Evolutionary conservation across 2,113 vertebrate species (phyloP).

Genomic region (Rhynchomys soricoides): DNA sequence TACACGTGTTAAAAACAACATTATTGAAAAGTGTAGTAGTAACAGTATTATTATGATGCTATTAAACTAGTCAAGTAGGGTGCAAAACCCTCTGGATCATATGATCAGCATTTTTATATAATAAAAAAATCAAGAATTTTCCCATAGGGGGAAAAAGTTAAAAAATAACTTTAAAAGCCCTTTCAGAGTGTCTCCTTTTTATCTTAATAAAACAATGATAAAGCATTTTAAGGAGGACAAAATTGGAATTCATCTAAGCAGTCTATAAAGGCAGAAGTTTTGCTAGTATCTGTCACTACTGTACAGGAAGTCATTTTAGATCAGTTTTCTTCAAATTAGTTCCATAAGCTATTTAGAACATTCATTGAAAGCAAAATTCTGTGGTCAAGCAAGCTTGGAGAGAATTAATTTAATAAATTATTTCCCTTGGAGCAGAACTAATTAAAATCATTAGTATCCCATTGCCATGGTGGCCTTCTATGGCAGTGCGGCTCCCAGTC

Average conservation of each 20-base stretch:
- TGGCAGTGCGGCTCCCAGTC: neutral
- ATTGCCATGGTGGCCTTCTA: neutral
- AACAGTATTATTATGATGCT: constrained; percentile 7
- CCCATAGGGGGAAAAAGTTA: neutral
- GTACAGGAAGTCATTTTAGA: neutral
- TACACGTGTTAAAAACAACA: neutral
- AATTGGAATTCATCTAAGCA: constrained; percentile 28
- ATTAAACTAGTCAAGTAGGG: constrained; percentile 4
- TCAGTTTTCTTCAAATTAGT: constrained; percentile 11
- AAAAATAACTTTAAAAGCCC: neutral
- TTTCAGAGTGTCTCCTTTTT: neutral
- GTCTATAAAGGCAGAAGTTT: neutral
- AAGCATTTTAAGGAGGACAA: constrained; percentile 35
- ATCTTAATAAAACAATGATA: neutral
- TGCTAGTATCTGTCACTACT: neutral
- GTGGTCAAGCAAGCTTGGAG: constrained; percentile 33
- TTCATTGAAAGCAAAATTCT: constrained; percentile 45
- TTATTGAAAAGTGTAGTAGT: neutral
- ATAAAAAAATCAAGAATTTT: constrained; percentile 37
- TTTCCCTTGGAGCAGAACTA: constrained; percentile 25
- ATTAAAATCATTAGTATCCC: neutral
- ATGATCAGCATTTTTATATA: constrained; percentile 26
- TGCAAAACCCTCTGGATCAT: neutral
- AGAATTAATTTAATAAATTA: constrained; percentile 37
- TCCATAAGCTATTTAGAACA: neutral